These are phyloP conservation scores for Cyphomyrus plagiostoma DNA, from an alignment of 2,113 vertebrate genomes.

Conservation along the genomic window DNA sequence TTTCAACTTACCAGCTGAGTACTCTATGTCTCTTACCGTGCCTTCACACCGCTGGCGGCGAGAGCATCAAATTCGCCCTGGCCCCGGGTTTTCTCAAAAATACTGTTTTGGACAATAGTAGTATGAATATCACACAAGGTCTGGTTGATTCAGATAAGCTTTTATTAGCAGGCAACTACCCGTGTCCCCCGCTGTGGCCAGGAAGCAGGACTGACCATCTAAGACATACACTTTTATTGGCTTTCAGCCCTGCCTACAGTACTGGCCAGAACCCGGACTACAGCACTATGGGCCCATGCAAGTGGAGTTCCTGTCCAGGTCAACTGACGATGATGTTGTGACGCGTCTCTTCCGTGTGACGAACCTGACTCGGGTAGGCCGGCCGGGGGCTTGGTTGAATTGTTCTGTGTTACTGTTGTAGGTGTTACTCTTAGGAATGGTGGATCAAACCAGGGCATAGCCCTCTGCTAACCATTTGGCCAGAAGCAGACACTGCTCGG, in stretches of 20 bases:
- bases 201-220: background rate
- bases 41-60: no score
- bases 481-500: background rate
- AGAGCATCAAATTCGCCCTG: no score
- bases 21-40: no score
- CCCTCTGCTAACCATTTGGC: background rate
- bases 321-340: slow-evolving; percentile 78
- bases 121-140: background rate
- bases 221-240: background rate
- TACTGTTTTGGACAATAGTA: background rate
- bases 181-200: background rate
- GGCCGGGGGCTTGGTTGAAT: background rate
- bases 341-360: slow-evolving; percentile 86
- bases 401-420: background rate
- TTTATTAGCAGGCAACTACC: background rate
- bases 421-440: background rate
- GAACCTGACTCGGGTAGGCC: slow-evolving; percentile 79
- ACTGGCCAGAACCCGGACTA: slow-evolving; percentile 88
- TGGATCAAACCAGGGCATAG: background rate
- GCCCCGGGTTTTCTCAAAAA: background rate
- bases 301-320: slow-evolving; percentile 81
- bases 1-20: no score
- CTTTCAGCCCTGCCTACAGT: slow-evolving; percentile 70
- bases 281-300: slow-evolving; percentile 92
- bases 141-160: background rate